Evolutionary conservation across 2,888 invertebrate species (phyloP), one percentile per base, ranked within the genome.

Genomic region (Poecilobothrus nobilitatus): DNA sequence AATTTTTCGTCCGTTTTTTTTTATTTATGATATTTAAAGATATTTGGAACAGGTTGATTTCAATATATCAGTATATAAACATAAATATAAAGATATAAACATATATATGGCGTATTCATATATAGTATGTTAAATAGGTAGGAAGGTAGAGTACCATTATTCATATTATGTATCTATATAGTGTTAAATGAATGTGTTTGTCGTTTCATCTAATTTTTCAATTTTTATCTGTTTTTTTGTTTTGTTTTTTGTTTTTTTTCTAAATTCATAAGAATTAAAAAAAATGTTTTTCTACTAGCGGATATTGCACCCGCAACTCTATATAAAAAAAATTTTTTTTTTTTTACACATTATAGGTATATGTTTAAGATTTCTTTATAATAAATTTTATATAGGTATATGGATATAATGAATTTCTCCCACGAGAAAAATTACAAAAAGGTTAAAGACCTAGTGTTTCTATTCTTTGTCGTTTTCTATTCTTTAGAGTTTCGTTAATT

Each of bases 341-440:
- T 53, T 53, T 53, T 53, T 15, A 53, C 15, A 53, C 53, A 53
- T 53, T 53, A 15, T 53, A 37, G 37, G 37, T 37, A 37, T 37
- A 37, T 12, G 10, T 37, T 12, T 37, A 37, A 8, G 8, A 8
- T 37, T 10, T 12, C 37, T 37, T 12, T 37, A 37, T 37, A 37
- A 27, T 27, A 27, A 27, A 27, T 12, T 37, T 4, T 37, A 10
- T 37, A 12, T 37, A 12, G 8, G 37, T 37, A 12, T 37, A 37
- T 37, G 9, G 9, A 53, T 18, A 12, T 53, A 53, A 53, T 53
- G n/a, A 53, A 18, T 53, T 53, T 53, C 53, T 63, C 63, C 63
- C 63, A 63, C 63, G 63, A 63, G 27, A 63, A 63, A 63, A 63
- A 18, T 27, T 63, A 63, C 12, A 63, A 63, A 63, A 27, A 63